A percentile compares a stretch with the other conserved stretches of the same genome.
These are phyloP conservation scores for Eulemur macaco DNA, from an alignment of 2,113 vertebrate species.

Conservation along the genomic window DNA sequence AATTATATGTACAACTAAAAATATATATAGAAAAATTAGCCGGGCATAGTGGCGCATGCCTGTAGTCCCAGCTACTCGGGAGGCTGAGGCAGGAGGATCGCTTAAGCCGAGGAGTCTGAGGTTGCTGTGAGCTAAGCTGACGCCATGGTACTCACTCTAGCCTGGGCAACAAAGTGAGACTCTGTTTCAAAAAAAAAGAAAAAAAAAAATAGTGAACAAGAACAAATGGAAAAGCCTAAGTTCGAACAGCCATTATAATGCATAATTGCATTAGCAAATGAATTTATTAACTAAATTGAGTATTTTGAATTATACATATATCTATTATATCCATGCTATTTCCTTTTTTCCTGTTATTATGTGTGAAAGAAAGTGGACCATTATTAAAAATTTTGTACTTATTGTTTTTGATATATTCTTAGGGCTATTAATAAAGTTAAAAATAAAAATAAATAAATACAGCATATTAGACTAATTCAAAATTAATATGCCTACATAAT, in stretches of 20 bases:
- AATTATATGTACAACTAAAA: no score
- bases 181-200: no score
- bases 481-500: not conserved
- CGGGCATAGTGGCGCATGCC: no score
- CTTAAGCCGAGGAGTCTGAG: no score
- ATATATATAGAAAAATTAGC: no score
- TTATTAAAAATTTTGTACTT: not conserved
- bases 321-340: not conserved
- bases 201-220: not conserved
- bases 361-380: not conserved
- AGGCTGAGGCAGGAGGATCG: no score
- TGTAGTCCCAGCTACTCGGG: no score
- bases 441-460: not conserved
- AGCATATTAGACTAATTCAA: not conserved
- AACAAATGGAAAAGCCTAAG: not conserved
- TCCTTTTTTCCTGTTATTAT: not conserved
- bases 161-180: no score
- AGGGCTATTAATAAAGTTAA: not conserved
- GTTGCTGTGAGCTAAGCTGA: no score
- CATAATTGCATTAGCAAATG: not conserved
- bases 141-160: no score
- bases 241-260: not conserved
- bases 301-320: not conserved
- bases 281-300: not conserved
- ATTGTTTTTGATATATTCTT: not conserved